Conservation (phyloP, 2,113 vertebrate genomes). For the Rhabdornis inornatus region DNA sequence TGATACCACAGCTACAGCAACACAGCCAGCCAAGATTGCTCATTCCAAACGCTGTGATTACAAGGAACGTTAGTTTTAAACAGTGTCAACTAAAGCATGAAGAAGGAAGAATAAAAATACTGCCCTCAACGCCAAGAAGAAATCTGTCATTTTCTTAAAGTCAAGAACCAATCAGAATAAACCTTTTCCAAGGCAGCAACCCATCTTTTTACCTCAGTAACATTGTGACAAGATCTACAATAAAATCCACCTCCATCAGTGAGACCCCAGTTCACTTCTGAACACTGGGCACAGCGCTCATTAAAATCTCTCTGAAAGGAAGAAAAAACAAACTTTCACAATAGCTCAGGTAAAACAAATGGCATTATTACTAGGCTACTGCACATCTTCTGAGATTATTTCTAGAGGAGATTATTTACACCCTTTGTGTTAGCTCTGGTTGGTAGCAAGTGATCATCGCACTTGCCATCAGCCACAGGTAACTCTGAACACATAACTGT, state of each 20-base stretch:
- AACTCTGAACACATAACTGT: background rate
- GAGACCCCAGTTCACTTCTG: slow-evolving; percentile 85
- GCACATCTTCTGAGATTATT: background rate
- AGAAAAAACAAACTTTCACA: background rate
- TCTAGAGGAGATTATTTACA: background rate
- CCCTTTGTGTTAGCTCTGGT: background rate
- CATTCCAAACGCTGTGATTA: background rate
- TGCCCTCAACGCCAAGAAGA: background rate
- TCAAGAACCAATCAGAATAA: background rate
- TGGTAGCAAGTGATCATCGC: background rate
- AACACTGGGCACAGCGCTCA: slow-evolving; percentile 83
- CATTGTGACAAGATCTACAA: slow-evolving; percentile 88
- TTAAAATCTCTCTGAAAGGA: slow-evolving; percentile 75
- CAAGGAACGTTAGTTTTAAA: background rate
- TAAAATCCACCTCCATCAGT: slow-evolving; percentile 88
- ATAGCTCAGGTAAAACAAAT: background rate
- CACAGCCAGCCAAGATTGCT: background rate
- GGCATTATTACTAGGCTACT: background rate
- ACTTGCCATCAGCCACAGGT: background rate
- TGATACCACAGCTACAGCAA: background rate
- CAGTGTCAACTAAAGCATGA: background rate
- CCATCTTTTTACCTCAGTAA: slow-evolving; percentile 85
- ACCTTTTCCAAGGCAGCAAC: background rate
- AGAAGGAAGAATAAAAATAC: background rate
- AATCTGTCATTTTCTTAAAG: background rate